Evolutionary conservation across 2,888 invertebrate genomes (phyloP).

Genomic region (Caradrina kadenii): DNA sequence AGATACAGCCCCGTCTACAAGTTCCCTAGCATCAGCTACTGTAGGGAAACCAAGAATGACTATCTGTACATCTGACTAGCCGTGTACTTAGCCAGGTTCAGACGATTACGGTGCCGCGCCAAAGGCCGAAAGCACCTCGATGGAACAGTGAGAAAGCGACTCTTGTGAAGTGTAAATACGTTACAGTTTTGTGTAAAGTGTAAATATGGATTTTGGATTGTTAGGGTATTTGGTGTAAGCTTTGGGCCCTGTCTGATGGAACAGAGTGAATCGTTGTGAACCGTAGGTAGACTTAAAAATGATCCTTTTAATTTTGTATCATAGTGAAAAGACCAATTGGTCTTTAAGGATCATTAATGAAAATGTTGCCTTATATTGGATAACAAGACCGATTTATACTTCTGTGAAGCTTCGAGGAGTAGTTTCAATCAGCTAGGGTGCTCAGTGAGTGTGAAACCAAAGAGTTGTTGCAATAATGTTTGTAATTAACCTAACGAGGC

Average conservation of each 20-base stretch:
- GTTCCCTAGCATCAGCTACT: conserved; percentile 87
- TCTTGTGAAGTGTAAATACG: conserved; percentile 80
- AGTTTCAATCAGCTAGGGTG: conserved; percentile 48
- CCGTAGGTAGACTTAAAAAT: neutral
- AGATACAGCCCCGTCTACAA: conserved; percentile 88
- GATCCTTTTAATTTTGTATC: neutral
- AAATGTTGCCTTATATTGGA: neutral
- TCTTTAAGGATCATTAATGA: neutral
- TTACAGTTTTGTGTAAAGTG: conserved; percentile 77
- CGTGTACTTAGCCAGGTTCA: conserved; percentile 67
- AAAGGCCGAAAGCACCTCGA: conserved; percentile 67
- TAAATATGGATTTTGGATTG: conserved; percentile 74
- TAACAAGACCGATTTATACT: conserved; percentile 8
- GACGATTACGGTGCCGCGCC: conserved; percentile 64
- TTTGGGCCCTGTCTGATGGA: conserved; percentile 58
- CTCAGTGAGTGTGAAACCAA: conserved; percentile 82
- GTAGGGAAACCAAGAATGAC: conserved; percentile 86
- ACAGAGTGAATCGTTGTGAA: conserved; percentile 9
- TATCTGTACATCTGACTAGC: conserved; percentile 87
- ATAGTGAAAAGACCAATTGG: neutral
- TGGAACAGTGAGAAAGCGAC: conserved; percentile 75
- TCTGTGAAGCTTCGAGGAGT: conserved; percentile 18
- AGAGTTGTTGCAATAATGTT: conserved; percentile 78
- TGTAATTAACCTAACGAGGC: conserved; percentile 67
- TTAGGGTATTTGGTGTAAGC: conserved; percentile 69